Conservation (phyloP, 2,888 invertebrate species). For the Didymodactylos carnosus region DNA sequence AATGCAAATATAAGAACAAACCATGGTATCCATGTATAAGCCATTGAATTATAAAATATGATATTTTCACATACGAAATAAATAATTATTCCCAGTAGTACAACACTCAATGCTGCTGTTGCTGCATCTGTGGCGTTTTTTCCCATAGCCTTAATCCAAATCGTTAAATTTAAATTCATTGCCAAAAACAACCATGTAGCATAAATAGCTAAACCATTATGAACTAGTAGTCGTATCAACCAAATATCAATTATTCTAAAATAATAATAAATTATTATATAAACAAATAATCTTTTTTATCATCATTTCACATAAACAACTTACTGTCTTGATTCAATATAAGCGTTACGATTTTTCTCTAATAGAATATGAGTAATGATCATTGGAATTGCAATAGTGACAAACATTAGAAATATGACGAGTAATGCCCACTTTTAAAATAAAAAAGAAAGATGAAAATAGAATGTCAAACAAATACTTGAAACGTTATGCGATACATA, state of each 20-base stretch:
- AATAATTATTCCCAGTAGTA: neutral
- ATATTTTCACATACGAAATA: neutral
- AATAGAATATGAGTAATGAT: neutral
- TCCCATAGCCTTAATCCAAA: neutral
- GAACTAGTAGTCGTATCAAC: neutral
- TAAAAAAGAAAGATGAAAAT: neutral
- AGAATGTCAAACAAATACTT: too few relatives aligned
- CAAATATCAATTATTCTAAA: neutral
- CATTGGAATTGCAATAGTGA: neutral
- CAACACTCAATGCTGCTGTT: neutral
- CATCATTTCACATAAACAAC: neutral
- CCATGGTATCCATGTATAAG: neutral
- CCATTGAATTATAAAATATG: neutral
- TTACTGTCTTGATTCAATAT: neutral
- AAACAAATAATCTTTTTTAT: neutral
- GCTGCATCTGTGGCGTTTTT: neutral
- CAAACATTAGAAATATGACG: neutral
- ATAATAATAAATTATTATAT: neutral
- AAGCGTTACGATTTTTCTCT: neutral
- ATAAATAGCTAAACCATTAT: neutral
- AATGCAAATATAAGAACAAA: neutral
- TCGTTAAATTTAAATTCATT: neutral
- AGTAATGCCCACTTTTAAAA: neutral
- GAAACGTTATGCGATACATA: neutral
- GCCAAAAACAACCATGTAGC: neutral